Conservation (phyloP, 2,797 vertebrate species). For the Ispidina picta region DNA sequence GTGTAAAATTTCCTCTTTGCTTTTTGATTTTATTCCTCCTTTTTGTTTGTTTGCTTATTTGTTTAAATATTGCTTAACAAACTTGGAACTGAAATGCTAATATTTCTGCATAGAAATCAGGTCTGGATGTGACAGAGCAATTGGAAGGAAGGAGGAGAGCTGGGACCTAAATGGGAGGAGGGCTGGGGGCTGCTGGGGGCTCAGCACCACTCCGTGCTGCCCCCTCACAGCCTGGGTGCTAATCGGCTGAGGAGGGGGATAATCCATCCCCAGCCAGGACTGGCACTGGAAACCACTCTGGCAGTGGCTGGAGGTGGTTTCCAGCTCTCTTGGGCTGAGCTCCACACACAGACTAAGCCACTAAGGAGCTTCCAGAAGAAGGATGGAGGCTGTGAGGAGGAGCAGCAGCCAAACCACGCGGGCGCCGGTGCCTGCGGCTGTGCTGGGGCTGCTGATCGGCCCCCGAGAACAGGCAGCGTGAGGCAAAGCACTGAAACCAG, state of each 20-base stretch:
- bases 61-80: background rate
- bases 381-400: background rate
- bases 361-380: background rate
- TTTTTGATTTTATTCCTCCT: background rate
- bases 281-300: background rate
- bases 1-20: background rate
- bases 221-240: accelerated
- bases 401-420: background rate
- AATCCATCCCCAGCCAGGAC: background rate
- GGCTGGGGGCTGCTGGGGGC: background rate
- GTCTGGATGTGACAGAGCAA: background rate
- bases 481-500: background rate
- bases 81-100: background rate
- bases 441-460: background rate
- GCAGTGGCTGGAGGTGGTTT: background rate
- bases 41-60: too few species aligned
- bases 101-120: background rate
- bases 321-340: background rate
- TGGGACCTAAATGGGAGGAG: background rate
- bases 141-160: background rate
- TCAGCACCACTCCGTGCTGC: accelerated
- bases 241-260: background rate
- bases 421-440: background rate
- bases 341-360: background rate
- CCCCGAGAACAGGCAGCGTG: accelerated